A percentile compares a stretch with the other conserved stretches of the same genome.
phyloP scores from a whole-genome alignment of 2,888 invertebrate genomes.

The Pheosia tremula region DNA sequence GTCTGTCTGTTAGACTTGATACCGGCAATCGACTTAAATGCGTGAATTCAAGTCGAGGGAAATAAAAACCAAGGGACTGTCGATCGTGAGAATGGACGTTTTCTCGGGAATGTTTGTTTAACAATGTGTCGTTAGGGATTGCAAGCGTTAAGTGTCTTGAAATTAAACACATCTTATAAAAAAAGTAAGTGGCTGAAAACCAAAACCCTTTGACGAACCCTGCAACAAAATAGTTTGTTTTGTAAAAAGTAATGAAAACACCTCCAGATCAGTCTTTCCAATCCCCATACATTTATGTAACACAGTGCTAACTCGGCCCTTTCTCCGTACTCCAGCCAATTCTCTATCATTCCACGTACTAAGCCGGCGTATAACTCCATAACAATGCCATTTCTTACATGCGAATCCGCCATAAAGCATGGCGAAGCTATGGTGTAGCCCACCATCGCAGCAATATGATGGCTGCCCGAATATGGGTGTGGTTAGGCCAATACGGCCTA shows the following conservation, averaged over 20 bases:
- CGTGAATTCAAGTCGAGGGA: neutral
- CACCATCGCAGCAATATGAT: slow-evolving; percentile 52
- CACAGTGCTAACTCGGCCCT: slow-evolving; percentile 11
- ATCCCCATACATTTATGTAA: slow-evolving; percentile 18
- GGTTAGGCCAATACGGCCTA: no score
- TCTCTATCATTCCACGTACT: slow-evolving; percentile 24
- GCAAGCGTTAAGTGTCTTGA: no score
- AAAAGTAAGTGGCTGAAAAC: no score
- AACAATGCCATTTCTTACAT: slow-evolving; percentile 40
- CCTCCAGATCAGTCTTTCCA: slow-evolving; percentile 5
- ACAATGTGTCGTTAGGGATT: no score
- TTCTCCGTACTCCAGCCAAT: slow-evolving; percentile 14
- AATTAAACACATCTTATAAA: no score
- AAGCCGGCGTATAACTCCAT: slow-evolving; percentile 17
- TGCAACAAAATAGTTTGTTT: no score
- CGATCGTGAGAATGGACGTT: neutral
- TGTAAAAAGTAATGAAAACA: no score
- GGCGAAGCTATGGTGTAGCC: slow-evolving; percentile 21
- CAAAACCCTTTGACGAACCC: no score
- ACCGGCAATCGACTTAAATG: slow-evolving; percentile 5
- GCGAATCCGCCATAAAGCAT: slow-evolving; percentile 37
- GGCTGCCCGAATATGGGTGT: slow-evolving; percentile 48
- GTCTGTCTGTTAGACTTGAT: slow-evolving; percentile 34
- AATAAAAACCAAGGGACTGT: neutral
- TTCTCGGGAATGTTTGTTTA: no score